Evolutionary conservation across 2,113 vertebrate genomes (phyloP), one percentile per base, ranked within the genome.

Genomic region (Odocoileus hemionus): DNA sequence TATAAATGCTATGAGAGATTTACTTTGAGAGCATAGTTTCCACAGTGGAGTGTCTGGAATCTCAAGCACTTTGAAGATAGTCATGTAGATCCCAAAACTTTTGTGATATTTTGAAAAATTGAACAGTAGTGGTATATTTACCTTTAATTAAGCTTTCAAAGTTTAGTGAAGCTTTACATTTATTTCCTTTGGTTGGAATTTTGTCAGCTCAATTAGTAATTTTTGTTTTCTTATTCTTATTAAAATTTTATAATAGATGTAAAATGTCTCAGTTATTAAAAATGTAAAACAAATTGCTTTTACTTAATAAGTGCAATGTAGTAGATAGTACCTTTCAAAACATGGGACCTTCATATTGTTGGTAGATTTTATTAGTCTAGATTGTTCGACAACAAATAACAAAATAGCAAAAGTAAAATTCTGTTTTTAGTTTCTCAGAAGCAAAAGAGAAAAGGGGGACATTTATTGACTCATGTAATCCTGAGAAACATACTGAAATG

Each of bases 191-290:
- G 43, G 45, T 70, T 83, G 17, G 45, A 89, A 55, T 96, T 96
- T 45, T 92, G 39, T 79, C 39, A 94, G 58, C 9, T 83, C 45
- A 91, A 39, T 88, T 87, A 94, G 47, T 93, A 88, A 96, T 93
- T 94, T 15, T 80, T 70, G 33, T 84, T 94, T 95, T 52, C 30
- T 78, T 26, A 84, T 79, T 11, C 19, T 39, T 39, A 97, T 61
- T 86, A 55, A 79, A 89, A 57, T 30, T 83, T 96, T 80, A n/a
- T 70, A 91, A 86, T 92, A 89, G 57, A 86, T 55, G 8, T 55
- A 92, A 93, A 89, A 43, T 67, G 89, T 93, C 58, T 91, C 28
- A 86, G 82, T 92, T 93, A 55, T 89, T 70, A 84, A 95, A 96
- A 92, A 43, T 94, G 23, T 45, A 96, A 97, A 93, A 78, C 54